Percentiles rank a stretch among this genome's conserved stretches.
These are phyloP conservation scores for Crotophaga sulcirostris DNA, from an alignment of 2,113 vertebrate species.

Conservation along the genomic window DNA sequence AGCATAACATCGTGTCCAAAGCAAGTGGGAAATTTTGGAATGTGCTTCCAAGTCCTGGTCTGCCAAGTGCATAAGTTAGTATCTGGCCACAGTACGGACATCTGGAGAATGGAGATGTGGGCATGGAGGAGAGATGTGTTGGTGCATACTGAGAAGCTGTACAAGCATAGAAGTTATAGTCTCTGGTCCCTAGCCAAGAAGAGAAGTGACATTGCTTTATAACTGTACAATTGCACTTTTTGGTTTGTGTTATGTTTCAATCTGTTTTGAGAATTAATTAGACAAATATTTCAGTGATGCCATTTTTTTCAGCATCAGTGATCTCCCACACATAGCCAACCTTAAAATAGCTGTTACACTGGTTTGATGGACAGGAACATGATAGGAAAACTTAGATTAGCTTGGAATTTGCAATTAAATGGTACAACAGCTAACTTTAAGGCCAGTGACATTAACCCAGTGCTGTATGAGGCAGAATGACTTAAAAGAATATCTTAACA, in stretches of 20 bases:
- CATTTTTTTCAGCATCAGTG: neutral
- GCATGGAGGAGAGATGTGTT: neutral
- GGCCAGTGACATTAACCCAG: neutral
- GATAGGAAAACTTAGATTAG: neutral
- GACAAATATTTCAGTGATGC: neutral
- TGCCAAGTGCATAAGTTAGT: neutral
- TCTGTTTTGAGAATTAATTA: neutral
- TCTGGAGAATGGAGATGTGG: neutral
- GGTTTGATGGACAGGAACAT: neutral
- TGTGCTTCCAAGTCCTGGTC: neutral
- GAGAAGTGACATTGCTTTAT: neutral
- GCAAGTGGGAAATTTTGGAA: neutral
- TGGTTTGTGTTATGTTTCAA: neutral
- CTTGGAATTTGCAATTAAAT: constrained; percentile 21
- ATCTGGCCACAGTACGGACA: neutral
- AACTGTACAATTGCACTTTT: neutral
- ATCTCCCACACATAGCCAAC: neutral
- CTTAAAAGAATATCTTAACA: neutral
- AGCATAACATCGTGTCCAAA: neutral
- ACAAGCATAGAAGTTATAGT: neutral
- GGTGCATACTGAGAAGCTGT: neutral
- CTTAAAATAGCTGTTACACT: neutral
- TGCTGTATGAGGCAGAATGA: neutral
- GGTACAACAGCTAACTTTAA: neutral
- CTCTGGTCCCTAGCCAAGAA: neutral